These are phyloP conservation scores for Oryzias celebensis DNA, from an alignment of 2,113 vertebrate species.

Conservation along the genomic window DNA sequence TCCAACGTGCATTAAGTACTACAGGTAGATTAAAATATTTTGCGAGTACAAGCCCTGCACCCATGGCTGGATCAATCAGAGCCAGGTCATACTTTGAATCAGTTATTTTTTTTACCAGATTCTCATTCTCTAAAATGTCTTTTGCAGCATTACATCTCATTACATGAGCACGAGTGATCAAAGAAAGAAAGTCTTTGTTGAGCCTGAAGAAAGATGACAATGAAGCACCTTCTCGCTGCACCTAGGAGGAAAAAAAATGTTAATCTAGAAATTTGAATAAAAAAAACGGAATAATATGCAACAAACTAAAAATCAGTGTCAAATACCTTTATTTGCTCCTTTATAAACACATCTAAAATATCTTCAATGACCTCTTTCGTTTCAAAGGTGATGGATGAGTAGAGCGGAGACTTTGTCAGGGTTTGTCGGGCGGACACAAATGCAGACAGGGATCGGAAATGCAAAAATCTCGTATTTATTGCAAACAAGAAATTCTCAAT, in stretches of 20 bases:
- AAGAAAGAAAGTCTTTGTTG: conserved; percentile 19
- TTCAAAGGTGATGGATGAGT: conserved; percentile 35
- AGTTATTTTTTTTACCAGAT: conserved; percentile 30
- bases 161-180: conserved; percentile 18
- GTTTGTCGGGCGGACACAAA: too few relatives aligned
- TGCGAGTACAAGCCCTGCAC: conserved; percentile 61
- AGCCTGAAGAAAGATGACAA: conserved; percentile 45
- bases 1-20: conserved; percentile 77
- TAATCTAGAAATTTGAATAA: background rate
- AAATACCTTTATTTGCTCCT: conserved; percentile 39
- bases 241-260: conserved; percentile 28
- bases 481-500: too few relatives aligned
- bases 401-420: conserved; percentile 69
- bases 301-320: background rate
- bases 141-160: conserved; percentile 16
- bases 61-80: conserved; percentile 70
- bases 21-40: conserved; percentile 73
- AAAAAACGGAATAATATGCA: background rate
- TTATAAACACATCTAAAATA: conserved; percentile 58
- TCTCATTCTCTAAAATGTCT: conserved; percentile 43
- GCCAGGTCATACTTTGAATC: conserved; percentile 70
- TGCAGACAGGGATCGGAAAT: too few relatives aligned
- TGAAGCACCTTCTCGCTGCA: conserved; percentile 20
- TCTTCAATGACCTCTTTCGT: background rate
- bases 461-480: too few relatives aligned